Percentiles rank a stretch among this genome's conserved stretches.
phyloP scores from a whole-genome alignment of 2,888 invertebrate species.

The Ischnus inquisitorius region DNA sequence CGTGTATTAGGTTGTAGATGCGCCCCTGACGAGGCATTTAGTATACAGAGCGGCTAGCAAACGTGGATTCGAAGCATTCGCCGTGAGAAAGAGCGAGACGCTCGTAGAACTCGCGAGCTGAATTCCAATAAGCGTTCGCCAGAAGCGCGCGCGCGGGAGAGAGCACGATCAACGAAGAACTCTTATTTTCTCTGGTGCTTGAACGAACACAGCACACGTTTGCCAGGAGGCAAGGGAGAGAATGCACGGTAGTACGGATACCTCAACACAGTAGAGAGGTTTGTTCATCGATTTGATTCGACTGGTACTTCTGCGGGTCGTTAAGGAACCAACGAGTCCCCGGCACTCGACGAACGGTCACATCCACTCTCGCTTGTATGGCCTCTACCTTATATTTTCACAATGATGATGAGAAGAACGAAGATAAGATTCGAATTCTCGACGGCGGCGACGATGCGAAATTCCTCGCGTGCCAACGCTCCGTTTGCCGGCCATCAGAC shows the following conservation, averaged over 20 bases:
- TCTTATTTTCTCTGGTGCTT: constrained; percentile 23
- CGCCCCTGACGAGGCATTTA: constrained; percentile 69
- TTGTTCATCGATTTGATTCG: constrained; percentile 56
- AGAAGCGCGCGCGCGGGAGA: neutral
- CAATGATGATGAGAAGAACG: constrained; percentile 21
- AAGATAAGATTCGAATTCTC: constrained; percentile 20
- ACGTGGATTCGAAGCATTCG: constrained; percentile 49
- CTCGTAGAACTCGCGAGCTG: constrained; percentile 66
- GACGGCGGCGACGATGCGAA: constrained; percentile 36
- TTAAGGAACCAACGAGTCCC: constrained; percentile 23
- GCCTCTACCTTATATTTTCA: constrained; percentile 37
- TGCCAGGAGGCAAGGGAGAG: neutral
- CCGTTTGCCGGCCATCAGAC: constrained; percentile 21
- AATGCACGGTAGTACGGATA: neutral
- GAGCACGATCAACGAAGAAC: constrained; percentile 19
- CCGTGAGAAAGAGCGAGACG: constrained; percentile 45
- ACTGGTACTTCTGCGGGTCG: constrained; percentile 33
- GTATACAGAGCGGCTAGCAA: constrained; percentile 72
- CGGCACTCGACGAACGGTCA: constrained; percentile 28
- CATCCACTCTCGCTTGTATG: constrained; percentile 3
- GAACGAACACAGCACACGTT: constrained; percentile 15
- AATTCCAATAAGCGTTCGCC: constrained; percentile 66
- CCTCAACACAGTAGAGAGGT: constrained; percentile 25
- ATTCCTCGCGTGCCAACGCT: constrained; percentile 53
- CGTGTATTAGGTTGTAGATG: constrained; percentile 69